Conservation (phyloP, 2,797 vertebrate genomes). For the Vultur gryphus region DNA sequence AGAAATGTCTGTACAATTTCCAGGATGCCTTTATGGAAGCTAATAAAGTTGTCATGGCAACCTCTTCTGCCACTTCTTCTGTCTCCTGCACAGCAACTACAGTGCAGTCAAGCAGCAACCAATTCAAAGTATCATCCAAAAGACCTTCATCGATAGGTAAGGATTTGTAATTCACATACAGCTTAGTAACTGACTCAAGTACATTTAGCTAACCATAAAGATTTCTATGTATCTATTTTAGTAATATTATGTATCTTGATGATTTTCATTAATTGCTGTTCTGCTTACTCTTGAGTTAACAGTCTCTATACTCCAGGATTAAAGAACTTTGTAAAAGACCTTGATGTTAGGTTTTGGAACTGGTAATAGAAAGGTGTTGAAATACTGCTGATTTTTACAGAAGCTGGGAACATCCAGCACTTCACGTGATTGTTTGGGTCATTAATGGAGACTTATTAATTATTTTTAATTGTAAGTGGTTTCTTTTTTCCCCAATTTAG, state of each 20-base stretch:
- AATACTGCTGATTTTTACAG: neutral
- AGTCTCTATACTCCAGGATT: neutral
- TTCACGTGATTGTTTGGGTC: neutral
- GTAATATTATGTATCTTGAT: neutral
- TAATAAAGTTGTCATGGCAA: conserved; percentile 93
- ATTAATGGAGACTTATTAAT: neutral
- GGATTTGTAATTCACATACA: neutral
- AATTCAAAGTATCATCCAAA: conserved; percentile 89
- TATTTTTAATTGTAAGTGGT: neutral
- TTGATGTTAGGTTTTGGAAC: neutral
- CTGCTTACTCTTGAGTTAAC: neutral
- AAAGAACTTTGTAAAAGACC: neutral
- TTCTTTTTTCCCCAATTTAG: conserved; percentile 60
- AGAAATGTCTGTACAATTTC: conserved; percentile 98
- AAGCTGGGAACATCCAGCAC: neutral
- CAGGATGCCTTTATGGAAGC: conserved; percentile 98
- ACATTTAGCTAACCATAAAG: neutral
- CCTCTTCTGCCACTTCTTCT: conserved; percentile 91
- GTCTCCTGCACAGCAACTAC: conserved; percentile 96
- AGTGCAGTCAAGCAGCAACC: conserved; percentile 91
- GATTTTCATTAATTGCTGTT: neutral
- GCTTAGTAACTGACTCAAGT: neutral
- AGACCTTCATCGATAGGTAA: conserved; percentile 89
- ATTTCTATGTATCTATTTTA: neutral
- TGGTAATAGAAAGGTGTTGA: neutral